Percentiles rank a stretch among this genome's conserved stretches.
Conservation (phyloP, 2,113 vertebrate species). For the Cnemophilus loriae region DNA sequence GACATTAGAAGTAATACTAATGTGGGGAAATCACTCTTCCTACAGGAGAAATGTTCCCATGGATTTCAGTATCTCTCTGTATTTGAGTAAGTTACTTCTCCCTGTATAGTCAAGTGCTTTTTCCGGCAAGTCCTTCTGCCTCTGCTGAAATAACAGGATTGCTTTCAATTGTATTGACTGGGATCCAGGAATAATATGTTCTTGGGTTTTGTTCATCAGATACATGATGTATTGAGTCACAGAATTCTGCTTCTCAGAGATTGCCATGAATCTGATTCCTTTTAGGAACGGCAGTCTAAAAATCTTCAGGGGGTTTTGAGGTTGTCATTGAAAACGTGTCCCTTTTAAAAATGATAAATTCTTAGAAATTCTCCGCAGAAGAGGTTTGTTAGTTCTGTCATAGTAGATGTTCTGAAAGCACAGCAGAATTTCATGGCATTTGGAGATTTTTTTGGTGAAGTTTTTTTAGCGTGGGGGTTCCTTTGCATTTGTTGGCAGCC, state of each 20-base stretch:
- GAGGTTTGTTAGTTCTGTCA: background rate
- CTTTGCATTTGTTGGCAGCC: background rate
- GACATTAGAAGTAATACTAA: background rate
- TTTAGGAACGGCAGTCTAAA: background rate
- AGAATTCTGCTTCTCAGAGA: background rate
- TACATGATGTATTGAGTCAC: background rate
- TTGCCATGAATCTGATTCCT: background rate
- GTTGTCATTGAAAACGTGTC: background rate
- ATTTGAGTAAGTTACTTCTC: background rate
- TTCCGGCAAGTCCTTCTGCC: background rate
- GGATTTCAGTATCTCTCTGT: background rate
- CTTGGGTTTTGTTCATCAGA: background rate
- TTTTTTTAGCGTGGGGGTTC: background rate
- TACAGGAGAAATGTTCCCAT: background rate
- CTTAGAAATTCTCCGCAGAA: background rate
- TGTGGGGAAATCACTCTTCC: background rate
- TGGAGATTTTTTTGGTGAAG: background rate
- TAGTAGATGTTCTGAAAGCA: background rate
- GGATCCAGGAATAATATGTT: constrained; percentile 3
- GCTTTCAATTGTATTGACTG: background rate
- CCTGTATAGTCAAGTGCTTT: background rate
- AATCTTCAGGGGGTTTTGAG: background rate
- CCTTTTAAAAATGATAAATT: background rate
- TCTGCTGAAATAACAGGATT: constrained; percentile 1
- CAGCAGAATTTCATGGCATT: background rate